phyloP scores from a whole-genome alignment of 2,888 invertebrate genomes.

The Drosophila rubida region DNA sequence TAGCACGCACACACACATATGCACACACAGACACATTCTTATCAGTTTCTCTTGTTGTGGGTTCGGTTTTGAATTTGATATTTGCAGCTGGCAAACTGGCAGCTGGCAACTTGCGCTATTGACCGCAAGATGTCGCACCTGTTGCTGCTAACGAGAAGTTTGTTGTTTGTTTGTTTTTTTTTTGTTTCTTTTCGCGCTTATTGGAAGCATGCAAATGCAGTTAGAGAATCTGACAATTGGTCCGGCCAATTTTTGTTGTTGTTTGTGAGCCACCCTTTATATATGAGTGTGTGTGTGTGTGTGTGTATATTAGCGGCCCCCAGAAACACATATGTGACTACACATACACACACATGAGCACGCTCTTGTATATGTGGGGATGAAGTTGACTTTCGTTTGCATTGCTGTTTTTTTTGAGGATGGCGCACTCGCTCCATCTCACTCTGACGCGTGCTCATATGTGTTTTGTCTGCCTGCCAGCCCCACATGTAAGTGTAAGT shows the following conservation, averaged over 20 bases:
- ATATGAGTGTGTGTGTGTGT: conserved; percentile 17
- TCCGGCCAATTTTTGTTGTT: conserved; percentile 15
- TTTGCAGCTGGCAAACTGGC: conserved; percentile 8
- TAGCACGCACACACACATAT: conserved; percentile 8
- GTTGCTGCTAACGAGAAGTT: conserved; percentile 14
- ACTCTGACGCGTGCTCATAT: conserved; percentile 12
- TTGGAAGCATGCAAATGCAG: conserved; percentile 30
- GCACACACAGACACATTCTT: not conserved
- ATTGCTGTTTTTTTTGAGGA: conserved; percentile 17
- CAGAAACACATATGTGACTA: not conserved
- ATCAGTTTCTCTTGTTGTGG: conserved; percentile 3
- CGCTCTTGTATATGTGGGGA: conserved; percentile 25
- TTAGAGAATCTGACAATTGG: conserved; percentile 27
- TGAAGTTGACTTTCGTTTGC: conserved; percentile 46
- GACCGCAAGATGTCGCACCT: conserved; percentile 44
- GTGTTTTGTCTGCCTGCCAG: not conserved
- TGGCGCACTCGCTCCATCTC: conserved; percentile 10
- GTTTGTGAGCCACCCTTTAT: conserved; percentile 30
- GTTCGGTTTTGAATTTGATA: not conserved
- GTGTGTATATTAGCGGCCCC: not conserved
- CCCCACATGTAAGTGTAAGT: conserved; percentile 4
- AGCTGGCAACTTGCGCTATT: conserved; percentile 17
- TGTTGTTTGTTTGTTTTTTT: not conserved
- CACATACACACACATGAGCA: conserved; percentile 8
- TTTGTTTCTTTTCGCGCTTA: not conserved